A percentile compares a stretch with the other conserved stretches of the same genome.
Evolutionary conservation across 2,113 vertebrate species (phyloP).

Genomic region (Microcebus lehilahytsara): DNA sequence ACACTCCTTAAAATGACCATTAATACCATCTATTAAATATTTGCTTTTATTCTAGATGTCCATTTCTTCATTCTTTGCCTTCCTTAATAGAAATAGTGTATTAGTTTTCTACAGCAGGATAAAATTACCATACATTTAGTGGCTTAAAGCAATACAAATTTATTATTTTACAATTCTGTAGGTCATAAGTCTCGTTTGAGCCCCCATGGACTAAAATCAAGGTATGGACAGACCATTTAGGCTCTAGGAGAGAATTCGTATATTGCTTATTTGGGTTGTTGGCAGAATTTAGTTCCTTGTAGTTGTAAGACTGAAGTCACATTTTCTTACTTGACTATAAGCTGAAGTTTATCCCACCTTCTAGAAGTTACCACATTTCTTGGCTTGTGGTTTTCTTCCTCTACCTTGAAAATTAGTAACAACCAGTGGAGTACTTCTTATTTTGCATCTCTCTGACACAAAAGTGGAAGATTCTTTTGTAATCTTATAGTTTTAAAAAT

Average conservation of each 20-base stretch:
- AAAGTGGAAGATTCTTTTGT: neutral
- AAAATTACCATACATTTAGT: neutral
- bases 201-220: neutral
- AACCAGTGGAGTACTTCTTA: neutral
- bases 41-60: neutral
- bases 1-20: neutral
- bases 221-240: neutral
- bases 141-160: neutral
- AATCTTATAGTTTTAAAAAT: neutral
- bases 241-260: neutral
- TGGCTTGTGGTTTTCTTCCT: neutral
- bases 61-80: neutral
- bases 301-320: neutral
- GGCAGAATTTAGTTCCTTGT: neutral
- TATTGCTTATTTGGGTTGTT: neutral
- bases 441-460: neutral
- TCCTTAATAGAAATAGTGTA: neutral
- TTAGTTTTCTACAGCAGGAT: neutral
- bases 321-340: neutral
- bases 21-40: neutral
- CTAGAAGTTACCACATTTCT: neutral
- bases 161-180: neutral
- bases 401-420: neutral
- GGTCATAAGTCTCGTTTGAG: neutral
- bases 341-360: neutral